These are phyloP conservation scores for Homarus gammarus DNA, from an alignment of 2,888 invertebrate genomes.

Conservation along the genomic window DNA sequence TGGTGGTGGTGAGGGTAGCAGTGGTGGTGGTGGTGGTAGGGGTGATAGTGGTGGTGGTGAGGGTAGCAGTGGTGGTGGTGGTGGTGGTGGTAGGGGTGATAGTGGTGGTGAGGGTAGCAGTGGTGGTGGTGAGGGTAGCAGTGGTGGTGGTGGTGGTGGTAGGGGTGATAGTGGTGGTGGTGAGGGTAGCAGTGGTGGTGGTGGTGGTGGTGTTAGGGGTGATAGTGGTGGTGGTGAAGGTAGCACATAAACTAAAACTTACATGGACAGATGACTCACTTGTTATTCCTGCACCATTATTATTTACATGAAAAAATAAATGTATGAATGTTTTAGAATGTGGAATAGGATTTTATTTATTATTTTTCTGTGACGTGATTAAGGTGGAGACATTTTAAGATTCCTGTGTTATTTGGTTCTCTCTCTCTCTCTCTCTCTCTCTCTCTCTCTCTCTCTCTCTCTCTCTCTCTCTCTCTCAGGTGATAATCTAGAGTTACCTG, in stretches of 20 bases:
- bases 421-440: too few relatives aligned
- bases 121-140: not conserved
- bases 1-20: not conserved
- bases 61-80: conserved; percentile 10
- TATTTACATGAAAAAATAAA: too few relatives aligned
- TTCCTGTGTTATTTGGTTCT: too few relatives aligned
- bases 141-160: not conserved
- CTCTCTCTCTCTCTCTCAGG: too few relatives aligned
- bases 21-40: not conserved
- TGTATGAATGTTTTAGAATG: too few relatives aligned
- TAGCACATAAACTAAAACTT: not conserved
- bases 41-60: conserved; percentile 10
- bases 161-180: conserved; percentile 3
- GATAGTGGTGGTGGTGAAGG: conserved; percentile 16
- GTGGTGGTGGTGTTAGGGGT: conserved; percentile 21
- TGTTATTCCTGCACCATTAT: too few relatives aligned
- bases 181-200: conserved; percentile 3
- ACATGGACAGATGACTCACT: not conserved
- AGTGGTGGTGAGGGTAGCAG: not conserved
- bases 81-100: conserved; percentile 17
- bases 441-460: too few relatives aligned
- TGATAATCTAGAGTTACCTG: too few relatives aligned
- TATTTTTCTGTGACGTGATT: too few relatives aligned
- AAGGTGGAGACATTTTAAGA: too few relatives aligned
- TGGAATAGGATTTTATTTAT: too few relatives aligned